A percentile compares a stretch with the other conserved stretches of the same genome.
phyloP scores from a whole-genome alignment of 2,797 vertebrate species.

The Notamacropus eugenii region DNA sequence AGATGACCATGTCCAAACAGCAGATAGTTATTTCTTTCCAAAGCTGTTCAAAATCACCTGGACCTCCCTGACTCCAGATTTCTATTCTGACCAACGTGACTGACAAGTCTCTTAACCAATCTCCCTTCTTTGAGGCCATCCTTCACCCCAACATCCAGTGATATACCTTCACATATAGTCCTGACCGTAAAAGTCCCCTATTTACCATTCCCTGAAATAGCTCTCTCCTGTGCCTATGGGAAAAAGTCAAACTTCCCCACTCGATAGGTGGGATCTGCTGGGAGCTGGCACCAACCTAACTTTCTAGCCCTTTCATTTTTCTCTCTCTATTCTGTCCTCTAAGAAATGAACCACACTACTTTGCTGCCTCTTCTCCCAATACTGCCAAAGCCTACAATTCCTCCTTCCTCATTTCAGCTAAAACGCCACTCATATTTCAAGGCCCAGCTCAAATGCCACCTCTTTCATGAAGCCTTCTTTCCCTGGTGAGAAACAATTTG shows the following conservation, averaged over 20 bases:
- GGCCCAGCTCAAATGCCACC: background rate
- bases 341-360: background rate
- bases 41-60: background rate
- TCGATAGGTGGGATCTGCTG: background rate
- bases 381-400: background rate
- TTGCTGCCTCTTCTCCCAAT: background rate
- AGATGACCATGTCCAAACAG: background rate
- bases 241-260: background rate
- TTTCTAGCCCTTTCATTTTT: background rate
- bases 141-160: background rate
- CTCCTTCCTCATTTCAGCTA: background rate
- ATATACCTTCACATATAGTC: background rate
- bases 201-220: background rate
- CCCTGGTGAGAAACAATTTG: background rate
- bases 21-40: slow-evolving; percentile 1
- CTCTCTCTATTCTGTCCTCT: background rate
- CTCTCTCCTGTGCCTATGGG: background rate
- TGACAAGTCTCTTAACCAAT: background rate
- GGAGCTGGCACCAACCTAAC: background rate
- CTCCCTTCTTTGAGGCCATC: background rate
- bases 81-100: background rate
- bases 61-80: background rate
- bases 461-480: background rate
- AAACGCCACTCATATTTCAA: background rate
- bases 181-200: too few relatives aligned